phyloP scores from a whole-genome alignment of 1,140 invertebrate species.

The Campodea augens region DNA sequence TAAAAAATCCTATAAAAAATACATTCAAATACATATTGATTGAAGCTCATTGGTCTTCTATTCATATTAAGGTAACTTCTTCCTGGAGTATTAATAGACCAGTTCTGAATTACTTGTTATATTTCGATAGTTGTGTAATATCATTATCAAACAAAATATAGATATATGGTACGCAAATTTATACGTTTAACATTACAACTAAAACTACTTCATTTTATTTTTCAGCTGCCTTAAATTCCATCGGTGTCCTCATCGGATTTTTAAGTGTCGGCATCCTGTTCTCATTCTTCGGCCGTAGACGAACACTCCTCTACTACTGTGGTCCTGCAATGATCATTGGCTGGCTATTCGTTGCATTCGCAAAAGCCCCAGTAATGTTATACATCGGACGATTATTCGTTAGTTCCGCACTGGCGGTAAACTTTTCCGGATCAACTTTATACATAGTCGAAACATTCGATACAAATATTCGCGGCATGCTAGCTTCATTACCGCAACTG shows the following conservation, averaged over 20 bases:
- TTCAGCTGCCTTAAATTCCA: neutral
- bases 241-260: neutral
- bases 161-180: too few species aligned
- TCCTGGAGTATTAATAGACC: too few species aligned
- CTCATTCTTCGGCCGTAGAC: neutral
- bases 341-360: neutral
- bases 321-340: neutral
- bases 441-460: neutral
- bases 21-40: too few species aligned
- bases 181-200: too few species aligned
- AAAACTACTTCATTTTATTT: too few species aligned
- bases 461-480: neutral
- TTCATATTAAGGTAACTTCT: too few species aligned
- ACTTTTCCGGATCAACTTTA: neutral
- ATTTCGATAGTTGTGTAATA: too few species aligned
- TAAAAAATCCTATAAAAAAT: too few species aligned
- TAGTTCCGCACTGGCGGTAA: neutral
- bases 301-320: neutral
- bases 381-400: neutral
- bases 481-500: neutral
- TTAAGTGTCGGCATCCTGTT: neutral
- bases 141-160: too few species aligned
- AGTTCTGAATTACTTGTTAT: too few species aligned
- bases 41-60: too few species aligned
- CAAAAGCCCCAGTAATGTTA: neutral